Percentiles rank a stretch among this genome's conserved stretches.
phyloP scores from a whole-genome alignment of 2,113 vertebrate genomes.

The Syrrhaptes paradoxus region DNA sequence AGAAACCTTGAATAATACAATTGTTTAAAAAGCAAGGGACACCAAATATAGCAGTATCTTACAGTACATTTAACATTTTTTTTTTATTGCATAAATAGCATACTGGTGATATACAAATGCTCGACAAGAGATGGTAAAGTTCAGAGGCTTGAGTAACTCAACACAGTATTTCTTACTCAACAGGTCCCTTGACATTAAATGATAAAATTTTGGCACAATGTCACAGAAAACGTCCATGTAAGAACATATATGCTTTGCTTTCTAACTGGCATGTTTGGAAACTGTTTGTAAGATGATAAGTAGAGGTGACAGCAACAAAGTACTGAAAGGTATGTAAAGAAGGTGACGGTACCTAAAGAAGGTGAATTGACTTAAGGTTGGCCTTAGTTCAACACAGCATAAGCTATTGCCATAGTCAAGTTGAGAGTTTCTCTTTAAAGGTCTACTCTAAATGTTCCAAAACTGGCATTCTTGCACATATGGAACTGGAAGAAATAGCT shows the following conservation, averaged over 20 bases:
- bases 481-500: background rate
- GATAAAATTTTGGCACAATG: background rate
- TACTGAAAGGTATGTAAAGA: background rate
- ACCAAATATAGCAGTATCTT: background rate
- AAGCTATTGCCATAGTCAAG: background rate
- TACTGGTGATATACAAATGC: fast-evolving
- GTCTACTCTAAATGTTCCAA: background rate
- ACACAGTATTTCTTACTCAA: background rate
- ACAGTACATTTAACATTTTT: background rate
- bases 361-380: background rate
- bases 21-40: background rate
- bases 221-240: background rate
- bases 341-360: background rate
- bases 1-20: background rate
- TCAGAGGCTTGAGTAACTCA: background rate
- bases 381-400: background rate
- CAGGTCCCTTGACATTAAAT: background rate
- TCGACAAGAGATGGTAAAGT: background rate
- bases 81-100: background rate
- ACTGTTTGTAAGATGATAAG: background rate
- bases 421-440: background rate
- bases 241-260: background rate
- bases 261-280: background rate
- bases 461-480: background rate
- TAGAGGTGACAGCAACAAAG: background rate